Percentiles rank a stretch among this genome's conserved stretches.
Conservation (phyloP, 2,888 invertebrate species). For the Leuctra nigra region DNA sequence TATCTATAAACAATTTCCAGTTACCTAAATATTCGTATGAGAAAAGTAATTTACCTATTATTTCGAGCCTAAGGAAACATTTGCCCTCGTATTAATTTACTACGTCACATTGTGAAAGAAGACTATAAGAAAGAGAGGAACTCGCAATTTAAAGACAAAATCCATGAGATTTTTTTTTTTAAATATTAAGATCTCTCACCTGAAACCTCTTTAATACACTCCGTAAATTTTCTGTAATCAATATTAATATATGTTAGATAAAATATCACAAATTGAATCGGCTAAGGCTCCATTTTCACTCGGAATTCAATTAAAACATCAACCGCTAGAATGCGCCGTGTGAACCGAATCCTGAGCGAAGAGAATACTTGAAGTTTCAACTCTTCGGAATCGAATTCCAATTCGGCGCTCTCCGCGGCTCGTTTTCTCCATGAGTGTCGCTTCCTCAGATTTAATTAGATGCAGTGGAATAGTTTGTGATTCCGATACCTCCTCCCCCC, state of each 20-base stretch:
- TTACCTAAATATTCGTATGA: no score
- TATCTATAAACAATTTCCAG: no score
- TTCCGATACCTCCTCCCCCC: no score
- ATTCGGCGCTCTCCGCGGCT: neutral
- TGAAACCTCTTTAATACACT: no score
- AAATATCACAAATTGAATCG: slow-evolving; percentile 18
- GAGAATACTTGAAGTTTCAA: slow-evolving; percentile 5
- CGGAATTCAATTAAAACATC: slow-evolving; percentile 25
- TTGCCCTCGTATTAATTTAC: no score
- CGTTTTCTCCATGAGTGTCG: neutral
- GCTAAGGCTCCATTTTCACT: slow-evolving; percentile 16
- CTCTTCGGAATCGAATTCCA: slow-evolving; percentile 17
- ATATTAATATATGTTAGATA: slow-evolving; percentile 1
- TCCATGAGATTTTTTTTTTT: no score
- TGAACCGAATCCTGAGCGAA: neutral
- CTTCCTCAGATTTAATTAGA: slow-evolving; percentile 8
- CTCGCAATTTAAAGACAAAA: no score
- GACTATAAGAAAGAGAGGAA: no score
- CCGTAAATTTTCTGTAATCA: slow-evolving; percentile 6
- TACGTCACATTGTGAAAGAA: no score
- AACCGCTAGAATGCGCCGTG: slow-evolving; percentile 6
- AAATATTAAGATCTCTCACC: no score
- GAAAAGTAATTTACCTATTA: no score
- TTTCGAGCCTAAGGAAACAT: no score
- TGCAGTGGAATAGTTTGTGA: slow-evolving; percentile 16